Conservation (phyloP, 2,888 invertebrate genomes). For the Philhelius pedissequus region DNA sequence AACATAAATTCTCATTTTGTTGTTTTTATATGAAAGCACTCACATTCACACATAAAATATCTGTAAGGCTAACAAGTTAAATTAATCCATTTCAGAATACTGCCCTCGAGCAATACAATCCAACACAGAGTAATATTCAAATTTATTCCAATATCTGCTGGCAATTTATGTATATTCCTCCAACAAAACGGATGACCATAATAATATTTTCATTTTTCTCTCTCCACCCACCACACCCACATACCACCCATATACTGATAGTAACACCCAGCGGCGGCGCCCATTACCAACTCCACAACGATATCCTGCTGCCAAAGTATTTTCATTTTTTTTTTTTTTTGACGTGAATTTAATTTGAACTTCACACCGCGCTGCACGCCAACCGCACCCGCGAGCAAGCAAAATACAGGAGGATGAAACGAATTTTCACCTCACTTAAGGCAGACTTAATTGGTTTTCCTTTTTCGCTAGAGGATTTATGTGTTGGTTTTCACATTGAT, state of each 20-base stretch:
- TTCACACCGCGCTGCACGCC: background rate
- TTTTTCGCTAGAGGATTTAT: conserved; percentile 29
- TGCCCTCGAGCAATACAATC: background rate
- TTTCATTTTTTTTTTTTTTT: no score
- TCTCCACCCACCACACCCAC: no score
- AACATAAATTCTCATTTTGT: no score
- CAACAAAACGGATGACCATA: conserved; percentile 27
- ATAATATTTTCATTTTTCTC: conserved; percentile 17
- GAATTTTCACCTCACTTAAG: conserved; percentile 33
- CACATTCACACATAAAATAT: background rate
- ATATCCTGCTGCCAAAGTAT: conserved; percentile 24
- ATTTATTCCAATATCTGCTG: conserved; percentile 44
- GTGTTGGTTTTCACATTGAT: conserved; percentile 32
- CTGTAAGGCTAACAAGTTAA: conserved; percentile 43
- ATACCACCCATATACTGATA: background rate
- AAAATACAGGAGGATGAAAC: conserved; percentile 29
- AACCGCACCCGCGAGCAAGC: background rate
- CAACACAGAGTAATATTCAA: conserved; percentile 19
- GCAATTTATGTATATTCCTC: conserved; percentile 23
- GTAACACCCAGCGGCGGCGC: background rate
- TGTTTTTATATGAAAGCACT: background rate
- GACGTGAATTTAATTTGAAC: conserved; percentile 36
- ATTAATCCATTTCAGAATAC: conserved; percentile 38
- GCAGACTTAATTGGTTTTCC: conserved; percentile 55
- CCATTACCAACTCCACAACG: background rate